Evolutionary conservation across 2,888 invertebrate genomes (phyloP).

Genomic region (Reticulitermes lucifugus): DNA sequence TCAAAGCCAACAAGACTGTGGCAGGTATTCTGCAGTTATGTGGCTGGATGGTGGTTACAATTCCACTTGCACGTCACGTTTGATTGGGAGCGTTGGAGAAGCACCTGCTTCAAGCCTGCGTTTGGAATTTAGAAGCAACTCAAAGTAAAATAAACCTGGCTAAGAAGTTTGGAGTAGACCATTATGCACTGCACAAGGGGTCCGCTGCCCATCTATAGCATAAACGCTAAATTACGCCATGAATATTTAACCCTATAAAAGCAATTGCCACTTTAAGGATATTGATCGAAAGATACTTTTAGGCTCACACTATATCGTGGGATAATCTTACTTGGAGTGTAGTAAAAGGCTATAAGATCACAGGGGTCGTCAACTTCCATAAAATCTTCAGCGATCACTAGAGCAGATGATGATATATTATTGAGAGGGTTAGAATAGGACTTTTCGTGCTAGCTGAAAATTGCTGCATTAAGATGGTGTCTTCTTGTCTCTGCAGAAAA

Average conservation of each 20-base stretch:
- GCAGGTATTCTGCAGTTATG: conserved; percentile 15
- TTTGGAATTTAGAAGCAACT: conserved; percentile 14
- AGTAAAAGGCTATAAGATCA: conserved; percentile 23
- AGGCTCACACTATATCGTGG: not conserved
- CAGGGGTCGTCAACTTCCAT: conserved; percentile 6
- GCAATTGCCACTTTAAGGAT: conserved; percentile 25
- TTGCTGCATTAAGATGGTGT: too few species aligned
- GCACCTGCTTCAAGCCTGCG: conserved; percentile 10
- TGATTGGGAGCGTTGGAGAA: conserved; percentile 9
- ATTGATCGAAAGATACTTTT: conserved; percentile 20
- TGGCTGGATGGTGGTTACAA: not conserved
- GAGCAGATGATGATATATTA: conserved; percentile 11
- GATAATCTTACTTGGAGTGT: not conserved
- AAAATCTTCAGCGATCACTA: conserved; percentile 17
- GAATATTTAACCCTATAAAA: conserved; percentile 24
- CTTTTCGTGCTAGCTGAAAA: not conserved
- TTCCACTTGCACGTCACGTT: conserved; percentile 6
- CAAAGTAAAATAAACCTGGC: conserved; percentile 18
- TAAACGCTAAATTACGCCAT: conserved; percentile 20
- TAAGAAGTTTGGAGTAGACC: conserved; percentile 24
- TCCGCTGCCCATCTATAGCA: not conserved
- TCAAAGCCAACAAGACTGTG: too few species aligned
- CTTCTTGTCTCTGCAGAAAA: not conserved
- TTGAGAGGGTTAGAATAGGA: not conserved
- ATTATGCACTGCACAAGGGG: conserved; percentile 7